Conservation (phyloP, 2,888 invertebrate species). For the Smittia aterrima region DNA sequence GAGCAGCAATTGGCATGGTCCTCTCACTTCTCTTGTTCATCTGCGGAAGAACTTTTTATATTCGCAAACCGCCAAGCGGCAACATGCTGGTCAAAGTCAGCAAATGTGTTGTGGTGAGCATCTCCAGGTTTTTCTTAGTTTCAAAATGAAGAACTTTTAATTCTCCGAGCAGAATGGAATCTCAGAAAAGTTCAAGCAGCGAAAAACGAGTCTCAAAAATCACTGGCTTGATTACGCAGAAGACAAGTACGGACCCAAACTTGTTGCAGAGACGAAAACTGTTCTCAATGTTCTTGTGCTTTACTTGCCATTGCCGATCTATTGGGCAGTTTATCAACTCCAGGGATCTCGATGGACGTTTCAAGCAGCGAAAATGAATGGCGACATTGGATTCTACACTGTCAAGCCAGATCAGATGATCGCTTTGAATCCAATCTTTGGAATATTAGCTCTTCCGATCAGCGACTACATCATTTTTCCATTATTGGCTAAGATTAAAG, state of each 20-base stretch:
- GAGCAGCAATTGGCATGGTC: slow-evolving; percentile 59
- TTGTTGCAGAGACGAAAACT: slow-evolving; percentile 52
- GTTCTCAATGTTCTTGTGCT: slow-evolving; percentile 54
- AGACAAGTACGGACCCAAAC: slow-evolving; percentile 33
- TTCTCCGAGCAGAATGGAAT: neutral
- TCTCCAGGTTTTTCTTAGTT: neutral
- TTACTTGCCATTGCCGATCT: slow-evolving; percentile 58
- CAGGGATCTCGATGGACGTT: slow-evolving; percentile 49
- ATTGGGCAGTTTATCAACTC: slow-evolving; percentile 64
- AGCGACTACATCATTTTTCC: slow-evolving; percentile 70
- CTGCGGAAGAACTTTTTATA: neutral
- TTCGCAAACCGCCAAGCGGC: neutral
- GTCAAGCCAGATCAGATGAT: slow-evolving; percentile 86
- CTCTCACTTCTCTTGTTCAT: slow-evolving; percentile 49
- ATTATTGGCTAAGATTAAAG: slow-evolving; percentile 66
- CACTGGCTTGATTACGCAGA: slow-evolving; percentile 42
- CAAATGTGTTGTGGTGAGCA: neutral
- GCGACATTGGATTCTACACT: slow-evolving; percentile 61
- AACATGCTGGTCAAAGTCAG: slow-evolving; percentile 15
- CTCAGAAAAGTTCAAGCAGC: neutral
- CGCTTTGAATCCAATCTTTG: slow-evolving; percentile 71
- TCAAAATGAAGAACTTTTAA: neutral
- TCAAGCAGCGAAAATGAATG: slow-evolving; percentile 79
- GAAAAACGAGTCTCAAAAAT: neutral
- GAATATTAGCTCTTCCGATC: slow-evolving; percentile 70